Evolutionary conservation across 2,113 vertebrate species (phyloP), one percentile per base, ranked within the genome.

Genomic region (Nycticorax nycticorax): DNA sequence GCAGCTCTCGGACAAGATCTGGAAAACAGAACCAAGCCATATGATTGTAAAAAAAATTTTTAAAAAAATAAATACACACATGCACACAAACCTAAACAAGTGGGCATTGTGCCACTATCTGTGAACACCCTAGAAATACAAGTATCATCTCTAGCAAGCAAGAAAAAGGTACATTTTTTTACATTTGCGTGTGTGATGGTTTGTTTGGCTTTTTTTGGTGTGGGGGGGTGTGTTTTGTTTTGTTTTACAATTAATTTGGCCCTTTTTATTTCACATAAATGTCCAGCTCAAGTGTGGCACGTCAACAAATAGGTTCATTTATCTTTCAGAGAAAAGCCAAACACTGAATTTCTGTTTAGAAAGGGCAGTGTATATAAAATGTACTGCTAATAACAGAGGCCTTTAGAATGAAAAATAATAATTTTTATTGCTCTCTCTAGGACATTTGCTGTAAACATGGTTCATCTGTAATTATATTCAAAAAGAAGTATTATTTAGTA

Each of bases 301-400:
- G 96, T 97, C 97, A 97, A 97, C 97, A 97, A 98, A 98, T 96
- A 97, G 85, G 75, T 97, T 98, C 94, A 88, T 98, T 98, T 98
- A 92, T 97, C 96, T 97, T 98, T 93, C 97, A 78, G 85, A 76
- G 94, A 95, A 97, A 97, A 97, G 95, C 96, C 97, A 97, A 98
- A 98, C 82, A 93, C 48, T 82, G 85, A 73, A 86, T 94, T 97
- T 96, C 96, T 96, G 94, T 98, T 98, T 95, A 97, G 96, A 96
- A 97, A 96, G 97, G 66, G 83, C 94, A 97, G 96, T 75, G 77
- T 95, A 95, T 97, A 96, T 92, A 92, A 84, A 83, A 93, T 85
- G 82, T 90, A 96, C 76, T 96, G 96, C 92, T 98, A 97, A 98
- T 98, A 98, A 96, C 88, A 84, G 91, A 97, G 92, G 93, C 76